Evolutionary conservation across 2,888 invertebrate genomes (phyloP), one percentile per base, ranked within the genome.

Genomic region (Crossocerus cetratus): DNA sequence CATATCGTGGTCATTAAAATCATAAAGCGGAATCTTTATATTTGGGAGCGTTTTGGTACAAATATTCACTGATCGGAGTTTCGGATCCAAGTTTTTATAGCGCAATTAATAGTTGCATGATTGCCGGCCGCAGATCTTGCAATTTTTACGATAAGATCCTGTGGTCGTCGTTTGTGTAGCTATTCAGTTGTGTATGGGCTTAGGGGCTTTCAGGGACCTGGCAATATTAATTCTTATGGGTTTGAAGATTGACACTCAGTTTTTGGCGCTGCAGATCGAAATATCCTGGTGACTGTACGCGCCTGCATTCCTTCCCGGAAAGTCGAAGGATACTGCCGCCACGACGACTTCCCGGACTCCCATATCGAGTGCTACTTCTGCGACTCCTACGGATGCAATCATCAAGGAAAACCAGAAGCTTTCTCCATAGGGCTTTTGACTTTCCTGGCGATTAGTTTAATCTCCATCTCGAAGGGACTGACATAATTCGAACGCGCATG

Each of bases 221-320:
- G n/a, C n/a, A n/a, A n/a, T n/a, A n/a, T n/a, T n/a, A n/a, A n/a
- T 32, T 32, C 8, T 32, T 32, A 1, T 32, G 5, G n/a, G n/a
- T n/a, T n/a, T n/a, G n/a, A n/a, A 43, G 13, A n/a, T 49, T 49
- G 49, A 16, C 3, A 49, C 16, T 5, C 3, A 2, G 8, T 49
- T 16, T 49, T 49, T n/a, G 5, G 1, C 70, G 57, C 72, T 71
- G n/a, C 76, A 87, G 87, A 87, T 75, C 81, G 76, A 59, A 82
- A 84, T 70, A 65, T 86, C 68, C 73, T 84, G 68, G 77, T 83
- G 67, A 87, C 87, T 23, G 82, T 87, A 23, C 79, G 87, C 72
- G 84, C 79, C 67, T 87, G 87, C 77, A 85, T 86, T 63, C 80
- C 83, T 20, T 76, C 82, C 23, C 78, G 70, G 11, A 63, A 75